phyloP scores from a whole-genome alignment of 2,888 invertebrate species.

The Mycogona germanica region DNA sequence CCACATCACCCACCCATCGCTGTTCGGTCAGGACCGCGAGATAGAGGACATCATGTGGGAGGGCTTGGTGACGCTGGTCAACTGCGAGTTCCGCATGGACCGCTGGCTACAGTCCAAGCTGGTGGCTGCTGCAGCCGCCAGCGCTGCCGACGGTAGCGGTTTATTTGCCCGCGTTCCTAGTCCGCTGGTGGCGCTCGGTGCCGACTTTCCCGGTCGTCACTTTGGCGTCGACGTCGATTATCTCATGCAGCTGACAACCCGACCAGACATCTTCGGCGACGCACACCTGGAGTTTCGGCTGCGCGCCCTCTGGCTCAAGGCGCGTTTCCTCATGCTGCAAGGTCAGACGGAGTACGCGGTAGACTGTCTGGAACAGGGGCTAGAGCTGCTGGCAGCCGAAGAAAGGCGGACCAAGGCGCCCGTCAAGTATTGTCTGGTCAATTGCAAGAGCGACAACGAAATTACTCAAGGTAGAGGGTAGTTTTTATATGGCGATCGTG shows the following conservation, averaged over 20 bases:
- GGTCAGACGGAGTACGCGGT: conserved; percentile 30
- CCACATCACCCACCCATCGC: conserved; percentile 42
- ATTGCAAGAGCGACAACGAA: conserved; percentile 26
- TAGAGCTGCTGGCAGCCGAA: conserved; percentile 5
- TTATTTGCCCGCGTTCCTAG: conserved; percentile 6
- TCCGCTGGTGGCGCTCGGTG: conserved; percentile 17
- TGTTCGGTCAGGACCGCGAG: conserved; percentile 33
- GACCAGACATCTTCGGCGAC: conserved; percentile 21
- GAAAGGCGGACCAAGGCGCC: background rate
- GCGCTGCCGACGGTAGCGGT: background rate
- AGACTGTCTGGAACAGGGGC: conserved; percentile 28
- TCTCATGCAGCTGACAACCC: conserved; percentile 22
- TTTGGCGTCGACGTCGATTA: conserved; percentile 24
- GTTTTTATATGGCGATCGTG: too few relatives aligned
- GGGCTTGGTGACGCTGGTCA: conserved; percentile 38
- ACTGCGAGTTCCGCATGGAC: conserved; percentile 41
- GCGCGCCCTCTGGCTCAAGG: conserved; percentile 31
- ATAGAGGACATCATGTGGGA: conserved; percentile 38
- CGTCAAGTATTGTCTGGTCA: conserved; percentile 22
- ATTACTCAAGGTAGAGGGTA: too few relatives aligned
- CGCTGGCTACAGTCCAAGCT: conserved; percentile 23
- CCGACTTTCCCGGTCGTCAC: conserved; percentile 22
- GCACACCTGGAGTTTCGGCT: conserved; percentile 21
- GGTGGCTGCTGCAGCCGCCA: background rate
- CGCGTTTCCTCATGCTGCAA: conserved; percentile 28